A percentile compares a stretch with the other conserved stretches of the same genome.
These are phyloP conservation scores for Pseudococcus longispinus DNA, from an alignment of 2,888 invertebrate genomes.

Conservation along the genomic window DNA sequence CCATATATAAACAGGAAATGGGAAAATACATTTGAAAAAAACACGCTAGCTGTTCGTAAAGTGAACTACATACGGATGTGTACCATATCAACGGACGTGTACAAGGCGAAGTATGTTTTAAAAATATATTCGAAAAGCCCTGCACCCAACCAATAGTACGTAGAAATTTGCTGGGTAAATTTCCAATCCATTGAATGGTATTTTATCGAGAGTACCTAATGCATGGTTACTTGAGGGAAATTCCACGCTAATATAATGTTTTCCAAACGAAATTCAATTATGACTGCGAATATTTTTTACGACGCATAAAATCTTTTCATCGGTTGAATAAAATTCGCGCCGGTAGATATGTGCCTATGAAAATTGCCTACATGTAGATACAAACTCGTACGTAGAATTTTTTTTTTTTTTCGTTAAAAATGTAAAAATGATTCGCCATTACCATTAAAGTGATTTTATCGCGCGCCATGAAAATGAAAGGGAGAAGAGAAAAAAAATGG, in stretches of 20 bases:
- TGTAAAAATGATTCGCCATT: slow-evolving; percentile 36
- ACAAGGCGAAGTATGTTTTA: neutral
- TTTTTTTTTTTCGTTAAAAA: slow-evolving; percentile 8
- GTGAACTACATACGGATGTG: neutral
- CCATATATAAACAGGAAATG: neutral
- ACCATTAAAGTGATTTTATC: slow-evolving; percentile 47
- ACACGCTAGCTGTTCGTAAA: neutral
- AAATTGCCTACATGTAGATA: slow-evolving; percentile 8
- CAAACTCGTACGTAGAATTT: slow-evolving; percentile 29
- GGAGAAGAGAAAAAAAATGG: slow-evolving; percentile 2
- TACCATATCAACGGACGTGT: neutral
- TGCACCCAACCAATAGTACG: neutral
- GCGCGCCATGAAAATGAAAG: slow-evolving; percentile 2
- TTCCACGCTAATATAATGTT: slow-evolving; percentile 22
- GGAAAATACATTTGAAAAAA: neutral
- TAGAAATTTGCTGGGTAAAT: slow-evolving; percentile 14
- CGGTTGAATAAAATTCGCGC: slow-evolving; percentile 12
- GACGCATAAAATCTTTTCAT: slow-evolving; percentile 35
- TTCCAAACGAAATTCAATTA: slow-evolving; percentile 24
- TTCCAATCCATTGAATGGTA: slow-evolving; percentile 32
- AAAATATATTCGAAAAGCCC: neutral
- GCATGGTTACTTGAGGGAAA: slow-evolving; percentile 6
- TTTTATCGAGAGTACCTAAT: slow-evolving; percentile 24
- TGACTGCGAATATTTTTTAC: slow-evolving; percentile 14
- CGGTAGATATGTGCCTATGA: neutral